These are phyloP conservation scores for Venustaconcha ellipsiformis DNA, from an alignment of 1,140 invertebrate species.

Conservation along the genomic window DNA sequence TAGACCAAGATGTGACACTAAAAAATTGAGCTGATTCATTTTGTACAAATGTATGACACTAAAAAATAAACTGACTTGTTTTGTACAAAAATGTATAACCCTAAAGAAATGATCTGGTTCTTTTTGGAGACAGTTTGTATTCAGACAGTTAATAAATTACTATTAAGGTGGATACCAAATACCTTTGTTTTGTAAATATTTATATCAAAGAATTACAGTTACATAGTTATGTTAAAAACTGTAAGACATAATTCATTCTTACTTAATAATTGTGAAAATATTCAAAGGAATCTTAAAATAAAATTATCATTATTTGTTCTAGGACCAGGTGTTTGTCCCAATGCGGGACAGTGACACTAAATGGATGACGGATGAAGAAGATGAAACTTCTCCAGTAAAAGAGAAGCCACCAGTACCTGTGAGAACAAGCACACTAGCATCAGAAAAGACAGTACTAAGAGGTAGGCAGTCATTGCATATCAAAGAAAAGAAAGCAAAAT, in stretches of 20 bases:
- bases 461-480: background rate
- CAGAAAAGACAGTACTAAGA: conserved; percentile 28
- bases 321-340: conserved; percentile 37
- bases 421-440: conserved; percentile 19
- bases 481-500: too few relatives aligned
- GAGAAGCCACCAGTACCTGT: conserved; percentile 27
- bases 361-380: background rate
- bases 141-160: conserved; percentile 7
- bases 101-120: too few relatives aligned
- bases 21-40: too few relatives aligned
- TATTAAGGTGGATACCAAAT: background rate
- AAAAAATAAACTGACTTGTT: too few relatives aligned
- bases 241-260: too few relatives aligned
- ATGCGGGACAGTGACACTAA: conserved; percentile 25
- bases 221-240: conserved; percentile 35
- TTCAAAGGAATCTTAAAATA: background rate
- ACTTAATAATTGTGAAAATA: too few relatives aligned
- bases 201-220: conserved; percentile 25
- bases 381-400: conserved; percentile 17
- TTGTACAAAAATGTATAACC: too few relatives aligned
- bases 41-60: too few relatives aligned
- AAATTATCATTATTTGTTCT: background rate
- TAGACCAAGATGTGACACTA: too few relatives aligned
- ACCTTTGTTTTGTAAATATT: background rate
- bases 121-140: too few relatives aligned